phyloP scores from a whole-genome alignment of 2,113 vertebrate genomes.

The human region DNA sequence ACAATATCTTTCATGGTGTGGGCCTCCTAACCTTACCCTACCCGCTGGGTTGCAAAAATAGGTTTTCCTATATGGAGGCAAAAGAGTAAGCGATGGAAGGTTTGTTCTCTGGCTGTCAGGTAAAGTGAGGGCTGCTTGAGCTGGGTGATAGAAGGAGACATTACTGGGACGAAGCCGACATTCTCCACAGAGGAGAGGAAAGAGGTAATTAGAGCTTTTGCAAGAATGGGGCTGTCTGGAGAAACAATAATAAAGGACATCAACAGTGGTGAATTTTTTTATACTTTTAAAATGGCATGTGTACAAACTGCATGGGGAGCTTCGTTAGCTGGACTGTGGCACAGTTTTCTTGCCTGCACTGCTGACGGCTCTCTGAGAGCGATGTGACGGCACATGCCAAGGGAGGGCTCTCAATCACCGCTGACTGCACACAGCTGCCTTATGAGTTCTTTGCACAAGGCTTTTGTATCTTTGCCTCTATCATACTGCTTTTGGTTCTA shows the following conservation, averaged over 20 bases:
- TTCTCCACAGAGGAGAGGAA: neutral
- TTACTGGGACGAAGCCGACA: neutral
- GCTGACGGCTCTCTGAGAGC: neutral
- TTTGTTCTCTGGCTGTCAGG: slow-evolving; percentile 9
- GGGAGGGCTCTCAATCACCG: neutral
- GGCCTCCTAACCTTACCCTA: too few species aligned
- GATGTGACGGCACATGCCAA: fast-evolving
- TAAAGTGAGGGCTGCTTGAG: neutral
- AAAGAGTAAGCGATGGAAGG: neutral
- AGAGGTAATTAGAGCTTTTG: neutral
- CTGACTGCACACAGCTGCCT: neutral
- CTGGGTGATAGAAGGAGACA: slow-evolving; percentile 8
- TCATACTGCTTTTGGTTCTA: neutral
- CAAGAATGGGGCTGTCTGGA: neutral
- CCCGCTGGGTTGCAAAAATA: neutral
- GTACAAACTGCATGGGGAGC: neutral
- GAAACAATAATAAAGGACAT: neutral
- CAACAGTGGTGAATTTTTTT: neutral
- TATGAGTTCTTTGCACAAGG: neutral
- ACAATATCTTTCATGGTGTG: fast-evolving
- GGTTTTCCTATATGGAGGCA: neutral
- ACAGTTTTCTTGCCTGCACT: fast-evolving
- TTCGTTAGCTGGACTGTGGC: neutral
- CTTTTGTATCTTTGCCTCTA: neutral
- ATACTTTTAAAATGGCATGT: neutral